Evolutionary conservation across 2,888 invertebrate genomes (phyloP), one percentile per base, ranked within the genome.

Genomic region (Caenorhabditis panamensis): DNA sequence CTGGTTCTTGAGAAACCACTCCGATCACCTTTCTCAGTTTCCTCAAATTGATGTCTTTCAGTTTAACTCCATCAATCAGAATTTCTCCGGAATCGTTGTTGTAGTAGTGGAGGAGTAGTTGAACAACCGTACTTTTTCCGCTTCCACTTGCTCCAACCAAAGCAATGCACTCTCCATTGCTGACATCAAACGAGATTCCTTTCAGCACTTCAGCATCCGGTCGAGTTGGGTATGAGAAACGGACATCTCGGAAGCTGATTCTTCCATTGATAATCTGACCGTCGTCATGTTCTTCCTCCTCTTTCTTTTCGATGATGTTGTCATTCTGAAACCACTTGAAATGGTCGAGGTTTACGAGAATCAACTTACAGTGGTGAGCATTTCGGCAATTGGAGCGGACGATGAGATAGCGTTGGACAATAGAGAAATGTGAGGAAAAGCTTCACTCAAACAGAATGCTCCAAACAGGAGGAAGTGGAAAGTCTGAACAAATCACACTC

Each of bases 1-100:
- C 94, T 1, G 93, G 93, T 84, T 93, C 88, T 67, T 88, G 88
- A 5, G 83, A 84, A 9, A 92, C 92, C 6, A 92, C 89, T 13
- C 91, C 92, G 62, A 92, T 89, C 6, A 88, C 78, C 18, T 89
- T 85, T 31, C 93, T 86, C 44, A 93, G 88, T 91, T 92, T 92
- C 18, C 91, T 91, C 2, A 93, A 83, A 80, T 93, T 93, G 24
- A 92, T 83, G 1, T 90, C 86, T 18, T 88, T 89, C 3, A 93
- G 86, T 76, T 92, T 88, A 1, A 79, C 73, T 1, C 91, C 92
- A 87, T 92, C 92, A n/a, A 93, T 84, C 36, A 84, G 71, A 13
- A 92, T 86, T 89, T 86, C 53, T 68, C 87, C 87, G 13, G 49
- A 37, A 18, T 62, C 54, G 6, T 82, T 79, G 24, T 86, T 78